Percentiles rank a stretch among this genome's conserved stretches.
Conservation (phyloP, 1,140 invertebrate genomes). For the Neocloeon triangulifer region DNA sequence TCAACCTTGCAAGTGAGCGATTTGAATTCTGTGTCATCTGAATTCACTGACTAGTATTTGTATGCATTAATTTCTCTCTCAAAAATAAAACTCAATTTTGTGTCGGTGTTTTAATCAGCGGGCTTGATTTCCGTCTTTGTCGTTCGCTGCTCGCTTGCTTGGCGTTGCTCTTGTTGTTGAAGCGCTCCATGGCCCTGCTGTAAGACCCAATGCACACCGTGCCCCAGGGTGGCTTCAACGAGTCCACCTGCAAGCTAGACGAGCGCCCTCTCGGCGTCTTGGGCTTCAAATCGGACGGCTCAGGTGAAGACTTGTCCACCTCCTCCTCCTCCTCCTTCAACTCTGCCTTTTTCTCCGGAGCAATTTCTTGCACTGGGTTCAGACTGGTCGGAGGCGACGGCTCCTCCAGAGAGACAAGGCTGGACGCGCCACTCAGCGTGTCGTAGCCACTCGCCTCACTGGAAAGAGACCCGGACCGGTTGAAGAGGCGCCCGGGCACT, state of each 20-base stretch:
- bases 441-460: slow-evolving; percentile 10
- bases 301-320: too few relatives aligned
- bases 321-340: neutral
- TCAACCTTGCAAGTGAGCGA: too few relatives aligned
- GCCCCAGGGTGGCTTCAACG: slow-evolving; percentile 12
- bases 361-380: neutral
- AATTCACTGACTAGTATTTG: too few relatives aligned
- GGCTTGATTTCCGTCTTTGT: slow-evolving; percentile 4
- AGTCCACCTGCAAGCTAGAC: slow-evolving; percentile 10
- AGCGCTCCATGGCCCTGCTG: slow-evolving; percentile 23
- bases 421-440: slow-evolving; percentile 9
- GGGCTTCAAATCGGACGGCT: too few relatives aligned
- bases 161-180: too few relatives aligned
- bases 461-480: slow-evolving; percentile 10
- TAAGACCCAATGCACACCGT: slow-evolving; percentile 22
- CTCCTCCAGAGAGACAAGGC: slow-evolving; percentile 9
- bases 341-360: neutral
- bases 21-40: too few relatives aligned
- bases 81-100: too few relatives aligned
- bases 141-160: slow-evolving; percentile 12
- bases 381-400: neutral
- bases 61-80: too few relatives aligned
- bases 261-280: slow-evolving; percentile 7
- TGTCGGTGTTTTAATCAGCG: too few relatives aligned
- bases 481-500: too few relatives aligned